Base-by-base conservation (phyloP, 2,888 invertebrate species). In the Apantesis nais region DNA sequence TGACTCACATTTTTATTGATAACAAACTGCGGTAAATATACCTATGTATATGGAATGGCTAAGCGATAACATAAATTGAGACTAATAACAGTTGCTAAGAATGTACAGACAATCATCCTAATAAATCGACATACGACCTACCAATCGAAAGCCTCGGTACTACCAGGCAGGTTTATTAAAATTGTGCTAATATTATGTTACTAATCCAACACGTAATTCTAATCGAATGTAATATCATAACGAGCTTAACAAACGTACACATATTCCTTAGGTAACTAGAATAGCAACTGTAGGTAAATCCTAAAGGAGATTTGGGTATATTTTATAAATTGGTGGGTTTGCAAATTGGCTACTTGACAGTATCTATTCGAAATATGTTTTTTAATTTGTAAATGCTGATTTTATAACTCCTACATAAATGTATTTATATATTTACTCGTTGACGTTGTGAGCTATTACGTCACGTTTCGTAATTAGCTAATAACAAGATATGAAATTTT, bases 41-140 rank as follows among this genome's bases (percentile, higher is more conserved):
- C 64, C 29, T 65, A n/a, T 31, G 29, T 37, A 29, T 67, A 71
- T 71, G 71, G 71, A 71, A 71, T 71, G 71, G 62, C 64, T 71
- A 64, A 37, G 71, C 37, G 48, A 71, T 67, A 71, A 71, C 63
- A 71, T 62, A 67, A 68, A 62, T 72, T 65, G 60, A 39, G 48
- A 58, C 63, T 71, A 63, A 48, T 29, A 67, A 67, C 69, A 61
- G 69, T 65, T 48, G 44, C 48, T 69, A 68, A 34, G 41, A 68
- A 63, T 68, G 63, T 63, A 63, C 16, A 44, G 29, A 25, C 37
- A 52, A 34, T 62, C 34, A 31, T 68, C 25, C 58, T 66, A 66
- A 41, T 66, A 39, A 66, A 62, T 48, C 48, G 22, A 58, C 60
- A 67, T 22, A n/a, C n/a, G 48, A 52, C 48, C 48, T 52, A 44